These are phyloP conservation scores for Chaetodon trifascialis DNA, from an alignment of 2,113 vertebrate species.

Conservation along the genomic window DNA sequence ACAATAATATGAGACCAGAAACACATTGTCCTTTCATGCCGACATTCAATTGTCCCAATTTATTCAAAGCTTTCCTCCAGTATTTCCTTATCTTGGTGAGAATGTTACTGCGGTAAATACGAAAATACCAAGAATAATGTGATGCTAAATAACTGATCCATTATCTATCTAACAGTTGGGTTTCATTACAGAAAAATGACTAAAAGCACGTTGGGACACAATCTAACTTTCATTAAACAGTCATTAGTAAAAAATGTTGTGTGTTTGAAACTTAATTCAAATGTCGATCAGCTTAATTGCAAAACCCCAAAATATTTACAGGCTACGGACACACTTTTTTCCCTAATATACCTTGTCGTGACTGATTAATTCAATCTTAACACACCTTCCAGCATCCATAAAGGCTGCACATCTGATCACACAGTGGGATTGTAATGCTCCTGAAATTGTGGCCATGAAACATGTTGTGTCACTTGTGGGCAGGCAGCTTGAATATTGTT, in stretches of 20 bases:
- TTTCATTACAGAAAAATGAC: background rate
- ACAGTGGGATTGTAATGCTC: background rate
- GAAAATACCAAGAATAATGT: background rate
- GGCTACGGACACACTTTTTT: background rate
- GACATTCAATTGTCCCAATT: constrained; percentile 22
- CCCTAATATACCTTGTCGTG: background rate
- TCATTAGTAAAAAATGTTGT: background rate
- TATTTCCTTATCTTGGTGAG: constrained; percentile 2
- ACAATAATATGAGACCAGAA: constrained; percentile 3
- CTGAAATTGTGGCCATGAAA: constrained; percentile 7
- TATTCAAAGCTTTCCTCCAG: background rate
- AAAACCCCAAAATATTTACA: background rate
- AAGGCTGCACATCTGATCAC: background rate
- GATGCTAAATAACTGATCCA: background rate
- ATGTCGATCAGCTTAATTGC: background rate
- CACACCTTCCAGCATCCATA: background rate
- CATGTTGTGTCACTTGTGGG: constrained; percentile 25
- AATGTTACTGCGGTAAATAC: constrained; percentile 3
- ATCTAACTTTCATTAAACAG: background rate
- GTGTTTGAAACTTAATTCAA: background rate
- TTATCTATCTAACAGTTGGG: background rate
- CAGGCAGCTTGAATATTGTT: constrained; percentile 38
- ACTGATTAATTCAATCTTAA: background rate
- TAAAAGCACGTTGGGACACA: background rate
- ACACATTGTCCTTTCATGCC: constrained; percentile 21